Evolutionary conservation across 1,140 invertebrate genomes (phyloP), one percentile per base, ranked within the genome.

Genomic region (Scaptodrosophila lebanonensis): DNA sequence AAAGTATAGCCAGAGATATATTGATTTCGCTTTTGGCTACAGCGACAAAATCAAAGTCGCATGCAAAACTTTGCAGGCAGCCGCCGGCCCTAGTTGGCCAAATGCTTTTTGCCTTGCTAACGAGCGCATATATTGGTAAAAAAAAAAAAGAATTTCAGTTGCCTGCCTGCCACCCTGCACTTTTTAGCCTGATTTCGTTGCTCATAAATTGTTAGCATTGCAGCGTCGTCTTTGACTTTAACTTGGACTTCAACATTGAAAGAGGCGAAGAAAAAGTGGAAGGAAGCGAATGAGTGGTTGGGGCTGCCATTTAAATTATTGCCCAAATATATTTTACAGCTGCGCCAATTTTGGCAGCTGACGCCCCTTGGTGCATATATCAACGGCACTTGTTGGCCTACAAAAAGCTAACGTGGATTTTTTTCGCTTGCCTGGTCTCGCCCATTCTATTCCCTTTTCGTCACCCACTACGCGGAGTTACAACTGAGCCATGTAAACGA

Each of bases 61-160:
- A 79, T 79, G 69, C 75, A 79, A 67, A 79, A 69, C 69, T 22
- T 25, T n/a, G n/a, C 42, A 44, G 30, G 65, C 65, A 69, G 63
- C 64, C 54, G 43, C 40, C 30, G 54, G 63, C 53, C 35, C 40
- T 30, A 66, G 58, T 63, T 64, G 18, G 45, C 47, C 17, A 40
- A 47, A 15, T 16, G 32, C 40, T 52, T 42, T 64, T 36, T 40
- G 22, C 22, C 58, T 16, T 15, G 13, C 11, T 17, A 25, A 25
- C 22, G 22, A 25, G 22, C 22, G n/a, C n/a, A n/a, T n/a, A n/a
- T n/a, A n/a, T n/a, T n/a, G n/a, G n/a, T n/a, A n/a, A n/a, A n/a
- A n/a, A n/a, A n/a, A n/a, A n/a, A n/a, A n/a, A n/a, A n/a, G n/a
- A n/a, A n/a, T n/a, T n/a, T n/a, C n/a, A n/a, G n/a, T n/a, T n/a